Conservation (phyloP, 2,113 vertebrate genomes). For the Struthio camelus region DNA sequence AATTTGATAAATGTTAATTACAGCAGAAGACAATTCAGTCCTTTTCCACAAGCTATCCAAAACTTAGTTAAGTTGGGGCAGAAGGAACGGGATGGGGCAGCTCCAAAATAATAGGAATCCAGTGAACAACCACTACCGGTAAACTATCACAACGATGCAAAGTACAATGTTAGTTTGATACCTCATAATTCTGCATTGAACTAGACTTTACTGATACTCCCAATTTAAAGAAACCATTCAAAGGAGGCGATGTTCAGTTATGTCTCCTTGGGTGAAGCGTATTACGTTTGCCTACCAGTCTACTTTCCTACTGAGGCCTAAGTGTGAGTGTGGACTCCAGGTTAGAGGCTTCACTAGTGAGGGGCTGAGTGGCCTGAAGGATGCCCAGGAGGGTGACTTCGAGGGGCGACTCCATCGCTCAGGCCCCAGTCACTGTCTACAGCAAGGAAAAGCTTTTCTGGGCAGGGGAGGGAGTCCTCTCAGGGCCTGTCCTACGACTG, state of each 20-base stretch:
- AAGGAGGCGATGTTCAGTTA: not conserved
- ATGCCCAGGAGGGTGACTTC: not conserved
- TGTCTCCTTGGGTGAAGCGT: not conserved
- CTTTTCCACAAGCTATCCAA: not conserved
- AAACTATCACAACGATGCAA: not conserved
- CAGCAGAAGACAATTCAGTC: not conserved
- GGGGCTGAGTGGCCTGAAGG: not conserved
- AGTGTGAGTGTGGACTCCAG: not conserved
- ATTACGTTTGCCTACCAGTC: not conserved
- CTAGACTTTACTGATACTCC: not conserved
- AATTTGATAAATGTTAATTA: not conserved
- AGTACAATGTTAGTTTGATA: not conserved
- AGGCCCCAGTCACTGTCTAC: rapidly evolving
- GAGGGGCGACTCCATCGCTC: not conserved
- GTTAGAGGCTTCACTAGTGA: not conserved
- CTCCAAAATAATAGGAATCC: not conserved
- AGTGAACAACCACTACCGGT: not conserved
- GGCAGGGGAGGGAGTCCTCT: not conserved
- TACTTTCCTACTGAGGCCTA: not conserved
- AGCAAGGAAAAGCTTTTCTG: not conserved
- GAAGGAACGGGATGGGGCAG: not conserved
- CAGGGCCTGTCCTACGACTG: not conserved
- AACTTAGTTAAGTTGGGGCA: not conserved
- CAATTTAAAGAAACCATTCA: not conserved
- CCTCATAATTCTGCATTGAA: not conserved